Evolutionary conservation across 2,888 invertebrate species (phyloP), one percentile per base, ranked within the genome.

Genomic region (Pharmacophagus antenor): DNA sequence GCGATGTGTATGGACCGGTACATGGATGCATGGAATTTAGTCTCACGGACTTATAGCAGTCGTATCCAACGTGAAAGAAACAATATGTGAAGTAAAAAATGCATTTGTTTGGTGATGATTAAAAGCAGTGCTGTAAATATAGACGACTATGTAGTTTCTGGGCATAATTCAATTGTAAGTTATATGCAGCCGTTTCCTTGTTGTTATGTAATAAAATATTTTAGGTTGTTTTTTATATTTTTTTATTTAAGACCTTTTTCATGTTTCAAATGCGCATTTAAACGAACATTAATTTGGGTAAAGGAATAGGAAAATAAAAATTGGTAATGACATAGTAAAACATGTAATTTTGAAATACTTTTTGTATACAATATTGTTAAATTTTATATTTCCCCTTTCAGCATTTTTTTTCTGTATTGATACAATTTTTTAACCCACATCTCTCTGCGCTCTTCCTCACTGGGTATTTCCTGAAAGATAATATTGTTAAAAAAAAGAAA

Each of bases 1-100:
- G 96, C 97, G 0, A 98, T 98, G 96, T 99, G 99, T 82, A 98
- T 98, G 98, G 99, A 99, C 84, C 93, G 99, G 75, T 99, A 97
- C 91, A 97, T 98, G 96, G 99, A 99, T 77, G 94, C 98, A 2
- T 98, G 97, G 95, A 97, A 98, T 85, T 89, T 98, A 57, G 97
- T 99, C 12, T 97, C 97, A 12, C 94, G 95, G 84, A 94, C 98
- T 0, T 98, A 98, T 82, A 94, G 95, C 79, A 93, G 92, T 80
- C 93, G 98, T 76, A 92, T 99, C 71, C 96, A 97, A 79, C 92
- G 94, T 68, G 98, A 98, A 87, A 92, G 94, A 68, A 89, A 92
- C 77, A 90, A 91, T 82, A 91, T 92, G 92, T 92, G 91, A 91
- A 73, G 64, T 25, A 61, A 63, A 56, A 51, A 57, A 56, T 57